phyloP scores from a whole-genome alignment of 2,113 vertebrate genomes.

The Potamarius usumacintae region DNA sequence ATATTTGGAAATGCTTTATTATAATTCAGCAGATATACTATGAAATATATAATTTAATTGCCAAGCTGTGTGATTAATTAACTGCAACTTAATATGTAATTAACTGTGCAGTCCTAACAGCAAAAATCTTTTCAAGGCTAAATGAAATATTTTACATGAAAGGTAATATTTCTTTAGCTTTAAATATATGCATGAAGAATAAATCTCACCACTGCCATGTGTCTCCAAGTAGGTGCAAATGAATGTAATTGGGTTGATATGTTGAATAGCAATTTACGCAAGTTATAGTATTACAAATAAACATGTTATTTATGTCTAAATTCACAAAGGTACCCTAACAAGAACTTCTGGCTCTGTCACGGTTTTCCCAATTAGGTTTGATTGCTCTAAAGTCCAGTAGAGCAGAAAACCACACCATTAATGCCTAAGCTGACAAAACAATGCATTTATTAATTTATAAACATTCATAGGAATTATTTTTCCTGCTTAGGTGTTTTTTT shows the following conservation, averaged over 20 bases:
- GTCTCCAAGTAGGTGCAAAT: too few species aligned
- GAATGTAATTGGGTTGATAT: too few species aligned
- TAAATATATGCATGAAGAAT: not conserved
- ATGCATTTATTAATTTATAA: not conserved
- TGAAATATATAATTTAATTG: not conserved
- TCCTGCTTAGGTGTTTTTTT: not conserved
- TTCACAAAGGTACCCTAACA: not conserved
- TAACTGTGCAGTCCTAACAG: not conserved
- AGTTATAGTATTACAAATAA: not conserved
- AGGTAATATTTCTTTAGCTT: not conserved
- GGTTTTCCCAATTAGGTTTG: not conserved
- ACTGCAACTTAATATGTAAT: constrained; percentile 4
- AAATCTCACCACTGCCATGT: not conserved
- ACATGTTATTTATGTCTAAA: not conserved
- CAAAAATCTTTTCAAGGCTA: not conserved
- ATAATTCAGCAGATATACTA: not conserved
- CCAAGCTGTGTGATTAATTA: constrained; percentile 14
- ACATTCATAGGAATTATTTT: not conserved
- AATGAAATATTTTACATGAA: not conserved
- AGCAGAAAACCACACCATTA: not conserved
- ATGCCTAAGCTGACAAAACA: not conserved
- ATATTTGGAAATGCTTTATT: not conserved
- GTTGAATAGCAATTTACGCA: not conserved
- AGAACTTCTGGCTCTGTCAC: not conserved
- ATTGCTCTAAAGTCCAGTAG: not conserved